Evolutionary conservation across 2,797 vertebrate species (phyloP), one percentile per base, ranked within the genome.

Genomic region (Typhlichthys subterraneus): DNA sequence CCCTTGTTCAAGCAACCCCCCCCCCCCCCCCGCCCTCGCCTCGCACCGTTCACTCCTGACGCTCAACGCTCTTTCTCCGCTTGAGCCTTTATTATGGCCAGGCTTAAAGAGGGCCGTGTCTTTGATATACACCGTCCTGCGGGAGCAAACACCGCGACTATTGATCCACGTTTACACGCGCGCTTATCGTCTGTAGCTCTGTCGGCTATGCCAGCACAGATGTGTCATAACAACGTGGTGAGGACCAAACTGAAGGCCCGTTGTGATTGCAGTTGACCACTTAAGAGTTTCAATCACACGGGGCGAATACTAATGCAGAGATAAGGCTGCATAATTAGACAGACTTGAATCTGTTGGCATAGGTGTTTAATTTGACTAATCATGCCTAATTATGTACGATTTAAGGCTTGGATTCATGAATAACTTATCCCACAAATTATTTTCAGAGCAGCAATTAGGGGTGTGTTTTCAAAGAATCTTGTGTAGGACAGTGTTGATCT

Each of bases 301-400:
- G 67, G 67, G 67, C 56, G 71, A 59, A 69, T 70, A 53, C 78
- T 71, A 75, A 80, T 80, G 45, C 54, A 50, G 61, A 56, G 69
- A 79, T 61, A 49, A 61, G 53, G 62, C 63, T 65, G 73, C 81
- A 80, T 84, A 82, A 84, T 84, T 74, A 73, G 56, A 57, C 58
- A 65, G 51, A 61, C 70, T 80, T 63, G 72, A 77, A 81, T 73
- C 61, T 77, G 71, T 71, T 70, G 53, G 48, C 56, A 58, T 19
- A 55, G 67, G 77, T 85, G 79, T 84, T 84, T 84, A 65, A 85
- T 86, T 84, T 73, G 72, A 72, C 71, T 80, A 82, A 90, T 88
- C 74, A 69, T 4, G 29, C 31, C 67, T 85, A 82, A 87, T 73
- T 83, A 82, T 80, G 75, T 65, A 45, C 63, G 83, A 67, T 57